These are phyloP conservation scores for Aphelocoma coerulescens DNA, from an alignment of 2,113 vertebrate genomes.

Conservation along the genomic window DNA sequence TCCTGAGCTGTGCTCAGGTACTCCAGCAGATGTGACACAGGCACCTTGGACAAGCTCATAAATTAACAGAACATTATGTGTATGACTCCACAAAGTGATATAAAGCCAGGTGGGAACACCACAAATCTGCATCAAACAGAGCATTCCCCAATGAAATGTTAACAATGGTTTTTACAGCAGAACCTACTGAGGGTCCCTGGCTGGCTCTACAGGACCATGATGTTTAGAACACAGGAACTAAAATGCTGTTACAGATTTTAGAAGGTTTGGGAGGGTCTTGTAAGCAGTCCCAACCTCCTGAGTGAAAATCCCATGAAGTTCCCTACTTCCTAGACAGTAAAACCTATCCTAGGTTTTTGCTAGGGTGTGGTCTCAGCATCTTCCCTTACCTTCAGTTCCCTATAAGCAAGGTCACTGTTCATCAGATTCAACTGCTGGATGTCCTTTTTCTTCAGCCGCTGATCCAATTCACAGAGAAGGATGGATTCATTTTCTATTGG, in stretches of 20 bases:
- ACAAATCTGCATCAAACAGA: neutral
- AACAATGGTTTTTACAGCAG: neutral
- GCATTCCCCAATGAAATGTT: neutral
- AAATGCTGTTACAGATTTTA: neutral
- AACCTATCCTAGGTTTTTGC: neutral
- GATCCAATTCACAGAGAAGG: conserved; percentile 71
- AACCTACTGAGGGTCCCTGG: neutral
- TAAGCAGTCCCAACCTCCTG: neutral
- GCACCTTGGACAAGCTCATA: neutral
- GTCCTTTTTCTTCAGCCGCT: conserved; percentile 73
- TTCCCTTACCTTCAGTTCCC: conserved; percentile 65
- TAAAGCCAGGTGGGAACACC: neutral
- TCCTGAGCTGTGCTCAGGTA: neutral
- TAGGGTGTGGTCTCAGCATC: neutral
- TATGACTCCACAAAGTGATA: neutral
- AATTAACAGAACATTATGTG: neutral
- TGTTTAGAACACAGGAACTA: neutral
- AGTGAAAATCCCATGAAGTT: neutral
- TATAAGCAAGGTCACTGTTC: conserved; percentile 60
- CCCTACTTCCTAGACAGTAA: neutral
- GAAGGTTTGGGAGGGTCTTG: neutral
- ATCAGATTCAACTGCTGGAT: conserved; percentile 73
- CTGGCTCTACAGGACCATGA: neutral
- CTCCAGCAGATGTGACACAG: neutral
- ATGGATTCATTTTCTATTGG: conserved; percentile 79